Evolutionary conservation across 2,113 vertebrate species (phyloP).

Genomic region (Lichenostomus cassidix): DNA sequence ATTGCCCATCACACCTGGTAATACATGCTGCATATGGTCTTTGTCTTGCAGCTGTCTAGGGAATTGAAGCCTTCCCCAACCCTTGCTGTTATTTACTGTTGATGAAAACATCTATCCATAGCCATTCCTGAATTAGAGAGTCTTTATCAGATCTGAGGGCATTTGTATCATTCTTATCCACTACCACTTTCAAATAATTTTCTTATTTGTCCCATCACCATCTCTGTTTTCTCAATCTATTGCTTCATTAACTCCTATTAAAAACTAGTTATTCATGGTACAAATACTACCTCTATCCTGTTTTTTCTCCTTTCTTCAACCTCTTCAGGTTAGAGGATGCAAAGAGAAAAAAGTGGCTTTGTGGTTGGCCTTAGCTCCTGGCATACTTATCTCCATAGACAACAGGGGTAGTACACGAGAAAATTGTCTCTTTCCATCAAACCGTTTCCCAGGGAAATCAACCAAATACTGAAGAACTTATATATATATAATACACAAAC

Average conservation of each 20-base stretch:
- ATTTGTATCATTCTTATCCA: background rate
- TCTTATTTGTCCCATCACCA: background rate
- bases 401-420: background rate
- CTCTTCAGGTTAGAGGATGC: background rate
- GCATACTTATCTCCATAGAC: background rate
- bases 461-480: background rate
- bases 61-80: background rate
- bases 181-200: background rate
- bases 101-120: background rate
- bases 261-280: background rate
- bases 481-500: fast-evolving
- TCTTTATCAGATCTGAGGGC: background rate
- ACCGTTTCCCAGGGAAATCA: background rate
- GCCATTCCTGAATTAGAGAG: background rate
- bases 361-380: background rate
- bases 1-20: background rate
- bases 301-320: background rate
- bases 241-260: background rate
- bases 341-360: background rate
- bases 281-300: background rate
- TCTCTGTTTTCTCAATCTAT: background rate
- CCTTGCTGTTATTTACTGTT: background rate
- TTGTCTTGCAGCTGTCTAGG: background rate
- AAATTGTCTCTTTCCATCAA: background rate
- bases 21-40: background rate